phyloP scores from a whole-genome alignment of 1,140 invertebrate species.

The Vanessa tameamea region DNA sequence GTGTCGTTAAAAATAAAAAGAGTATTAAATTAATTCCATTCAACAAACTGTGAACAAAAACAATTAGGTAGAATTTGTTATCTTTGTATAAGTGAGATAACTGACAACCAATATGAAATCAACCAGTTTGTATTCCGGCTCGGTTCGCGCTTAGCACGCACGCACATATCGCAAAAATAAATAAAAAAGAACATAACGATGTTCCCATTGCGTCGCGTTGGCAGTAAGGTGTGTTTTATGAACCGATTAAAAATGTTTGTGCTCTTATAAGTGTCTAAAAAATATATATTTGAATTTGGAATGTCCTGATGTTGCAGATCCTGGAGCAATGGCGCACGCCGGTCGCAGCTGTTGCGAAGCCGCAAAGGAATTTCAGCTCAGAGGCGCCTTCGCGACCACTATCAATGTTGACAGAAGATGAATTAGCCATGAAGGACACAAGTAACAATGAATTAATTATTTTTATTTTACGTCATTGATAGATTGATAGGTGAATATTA shows the following conservation, averaged over 20 bases:
- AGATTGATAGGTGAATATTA: background rate
- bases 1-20: background rate
- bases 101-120: constrained; percentile 43
- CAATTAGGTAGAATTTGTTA: constrained; percentile 55
- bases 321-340: constrained; percentile 75
- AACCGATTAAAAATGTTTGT: constrained; percentile 12
- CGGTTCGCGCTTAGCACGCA: constrained; percentile 45
- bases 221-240: constrained; percentile 65
- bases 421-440: constrained; percentile 89
- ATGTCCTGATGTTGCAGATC: constrained; percentile 55
- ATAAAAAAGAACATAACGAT: constrained; percentile 58
- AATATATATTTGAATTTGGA: constrained; percentile 25
- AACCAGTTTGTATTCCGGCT: constrained; percentile 53
- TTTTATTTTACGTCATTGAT: background rate
- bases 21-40: background rate
- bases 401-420: constrained; percentile 87
- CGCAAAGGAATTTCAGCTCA: constrained; percentile 57
- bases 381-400: constrained; percentile 79
- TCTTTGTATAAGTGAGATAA: constrained; percentile 64
- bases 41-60: background rate
- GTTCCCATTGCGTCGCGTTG: constrained; percentile 70
- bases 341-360: constrained; percentile 48
- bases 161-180: constrained; percentile 46
- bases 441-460: constrained; percentile 76
- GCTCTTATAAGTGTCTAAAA: constrained; percentile 10